Evolutionary conservation across 2,113 vertebrate species (phyloP), one percentile per base, ranked within the genome.

Genomic region (Oostethus manadensis): DNA sequence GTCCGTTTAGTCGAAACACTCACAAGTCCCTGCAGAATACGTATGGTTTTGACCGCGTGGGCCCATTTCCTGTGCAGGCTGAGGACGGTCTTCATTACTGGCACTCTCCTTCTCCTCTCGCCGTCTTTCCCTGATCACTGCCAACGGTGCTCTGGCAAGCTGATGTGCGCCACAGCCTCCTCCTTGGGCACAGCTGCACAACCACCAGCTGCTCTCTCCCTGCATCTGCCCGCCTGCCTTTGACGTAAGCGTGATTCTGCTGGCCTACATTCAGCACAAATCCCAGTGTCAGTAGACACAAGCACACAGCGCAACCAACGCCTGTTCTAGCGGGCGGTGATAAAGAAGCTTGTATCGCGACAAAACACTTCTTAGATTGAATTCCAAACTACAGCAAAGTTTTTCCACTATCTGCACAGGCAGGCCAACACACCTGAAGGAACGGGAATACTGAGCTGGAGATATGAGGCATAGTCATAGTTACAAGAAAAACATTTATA

Each of bases 251-350:
- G 88, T 85, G 91, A 90, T 89, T 92, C 91, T 90, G 92, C 91
- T 94, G 93, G 89, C 93, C 94, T 96, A 97, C 93, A 96, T 95
- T 93, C 89, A 83, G 74, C 16, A 84, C 89, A 94, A 96, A 94
- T 92, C 93, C 93, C 84, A 90, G 81, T 60, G 58, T 88, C 88
- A 84, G 90, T 91, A 86, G 75, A 53, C 82, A 82, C 74, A 82
- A 85, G 77, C 80, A 84, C 21, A 58, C 56, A 60, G 38, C 58
- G 61, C 66, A 23, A 72, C 66, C 58, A 22, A 76, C 71, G 74
- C 62, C 67, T 68, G 69, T 60, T 64, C 62, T 45, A 53, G 61
- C 46, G n/a, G 23, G 17, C 66, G 1, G 26, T 46, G 68, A 72
- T 74, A 61, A 75, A 70, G 69, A 1, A 48, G 20, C 23, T 38